Evolutionary conservation across 2,113 vertebrate species (phyloP), one percentile per base, ranked within the genome.

Genomic region (Heterochromis multidens): DNA sequence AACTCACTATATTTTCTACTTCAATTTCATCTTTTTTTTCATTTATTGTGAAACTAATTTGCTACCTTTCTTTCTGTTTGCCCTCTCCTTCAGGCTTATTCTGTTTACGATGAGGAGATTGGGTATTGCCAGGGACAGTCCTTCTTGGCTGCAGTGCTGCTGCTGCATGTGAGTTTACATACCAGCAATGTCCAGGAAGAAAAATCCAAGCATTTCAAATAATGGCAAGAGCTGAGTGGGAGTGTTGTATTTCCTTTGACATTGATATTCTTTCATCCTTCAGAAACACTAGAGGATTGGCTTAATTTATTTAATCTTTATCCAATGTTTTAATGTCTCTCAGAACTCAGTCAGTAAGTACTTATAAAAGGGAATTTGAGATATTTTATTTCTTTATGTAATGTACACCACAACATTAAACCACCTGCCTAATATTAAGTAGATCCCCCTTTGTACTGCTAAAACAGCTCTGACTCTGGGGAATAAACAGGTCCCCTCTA

Each of bases 91-190:
- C 85, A 99, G 98, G 98, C 99, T 27, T 99, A 99, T 88, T 99
- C 99, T 60, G 98, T 99, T 84, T 99, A 99, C 23, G 99, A 99
- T 82, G 97, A 99, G 90, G 98, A 99, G 96, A 99, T 99, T 59
- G 99, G 99, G 54, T 99, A 99, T 91, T 99, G 98, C 92, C 99
- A 99, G 92, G 99, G 99, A 85, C 99, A 99, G 80, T 99, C 98
- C 0, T 99, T 99, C 94, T 97, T 99, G n/a, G 99, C 99, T 81
- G 98, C 99, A 79, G 99, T 99, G 91, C 96, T 99, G 87, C 97
- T 99, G 14, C 95, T 99, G 76, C 99, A 99, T 31, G 99, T 99
- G 93, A 98, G 99, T 98, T 87, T 17, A 85, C 82, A 72, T 57
- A 87, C 82, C 87, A 81, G 29, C 16, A 12, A 29, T 17, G 63